Evolutionary conservation across 64 coral and sea anemone genomes (phyloP), one percentile per base, ranked within the genome.

Genomic region (Orbicella faveolata): DNA sequence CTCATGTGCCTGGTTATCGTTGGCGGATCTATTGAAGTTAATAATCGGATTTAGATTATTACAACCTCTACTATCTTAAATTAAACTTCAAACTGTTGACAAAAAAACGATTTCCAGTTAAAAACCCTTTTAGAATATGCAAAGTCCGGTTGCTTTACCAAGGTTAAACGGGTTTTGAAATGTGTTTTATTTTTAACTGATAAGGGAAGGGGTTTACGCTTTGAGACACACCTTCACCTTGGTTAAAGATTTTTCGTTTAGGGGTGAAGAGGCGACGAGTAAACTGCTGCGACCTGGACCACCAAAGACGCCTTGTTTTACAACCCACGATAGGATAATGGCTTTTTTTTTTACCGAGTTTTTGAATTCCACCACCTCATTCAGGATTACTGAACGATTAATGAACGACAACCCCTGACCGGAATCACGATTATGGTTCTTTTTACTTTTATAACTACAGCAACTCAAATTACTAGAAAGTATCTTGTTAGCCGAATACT

Each of bases 161-260:
- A 70, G 67, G 67, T 70, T 70, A 70, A 70, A 70, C 67, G 67
- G 67, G 23, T 70, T 69, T 70, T 70, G 30, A 70, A 33, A 26
- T 26, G 20, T 70, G 21, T 70, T 25, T 23, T 26, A 70, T 23
- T 26, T 70, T 70, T 70, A 70, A 26, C 67, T 70, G 21, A 70
- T 70, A 70, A 70, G 21, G 25, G 67, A 25, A 11, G n/a, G 67
- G 1, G 30, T 70, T 70, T 6, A 33, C 2, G 67, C 21, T 23
- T 70, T 70, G 21, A 11, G 21, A 70, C 25, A 23, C 23, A 25
- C 9, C n/a, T 70, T 26, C 65, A 68, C 23, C 5, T 8, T 68
- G n/a, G 67, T 70, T 5, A 70, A 70, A 21, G 21, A 8, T n/a
- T 70, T 2, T 70, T 70, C 21, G 21, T 70, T 25, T 25, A 25